Conservation (phyloP, 1,140 invertebrate species). For the Euschistus heros region DNA sequence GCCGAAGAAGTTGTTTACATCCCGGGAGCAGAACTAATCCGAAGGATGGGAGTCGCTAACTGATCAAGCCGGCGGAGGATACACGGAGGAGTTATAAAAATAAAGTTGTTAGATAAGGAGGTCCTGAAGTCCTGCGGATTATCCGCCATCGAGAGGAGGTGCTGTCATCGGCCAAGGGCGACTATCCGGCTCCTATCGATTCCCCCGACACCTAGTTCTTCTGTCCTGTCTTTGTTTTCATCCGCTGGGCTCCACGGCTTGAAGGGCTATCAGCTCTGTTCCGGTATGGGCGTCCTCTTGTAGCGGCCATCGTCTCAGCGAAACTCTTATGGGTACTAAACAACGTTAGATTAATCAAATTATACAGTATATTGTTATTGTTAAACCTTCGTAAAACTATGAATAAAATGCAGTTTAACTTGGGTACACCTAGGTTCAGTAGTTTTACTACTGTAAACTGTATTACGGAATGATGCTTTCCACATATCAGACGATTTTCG, state of each 20-base stretch:
- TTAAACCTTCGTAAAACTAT: too few relatives aligned
- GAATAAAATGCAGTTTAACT: too few relatives aligned
- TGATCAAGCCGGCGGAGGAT: neutral
- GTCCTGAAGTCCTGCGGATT: neutral
- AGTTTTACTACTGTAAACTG: too few relatives aligned
- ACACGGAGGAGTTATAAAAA: slow-evolving; percentile 5
- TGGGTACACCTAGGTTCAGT: too few relatives aligned
- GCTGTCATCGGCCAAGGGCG: neutral
- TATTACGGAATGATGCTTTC: too few relatives aligned
- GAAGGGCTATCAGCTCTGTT: too few relatives aligned
- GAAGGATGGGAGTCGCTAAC: neutral
- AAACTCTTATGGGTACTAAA: too few relatives aligned
- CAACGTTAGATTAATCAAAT: too few relatives aligned
- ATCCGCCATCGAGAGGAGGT: neutral
- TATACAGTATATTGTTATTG: too few relatives aligned
- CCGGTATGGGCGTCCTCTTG: too few relatives aligned
- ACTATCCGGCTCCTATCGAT: neutral
- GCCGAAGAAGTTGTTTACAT: neutral
- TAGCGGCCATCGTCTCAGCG: too few relatives aligned
- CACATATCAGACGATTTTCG: too few relatives aligned
- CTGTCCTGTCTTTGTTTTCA: neutral
- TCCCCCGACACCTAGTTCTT: neutral
- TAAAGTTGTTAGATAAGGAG: slow-evolving; percentile 5
- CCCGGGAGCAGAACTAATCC: neutral
- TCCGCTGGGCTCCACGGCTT: neutral